Evolutionary conservation across 2,888 invertebrate species (phyloP), one percentile per base, ranked within the genome.

Genomic region (Drosophila helvetica): DNA sequence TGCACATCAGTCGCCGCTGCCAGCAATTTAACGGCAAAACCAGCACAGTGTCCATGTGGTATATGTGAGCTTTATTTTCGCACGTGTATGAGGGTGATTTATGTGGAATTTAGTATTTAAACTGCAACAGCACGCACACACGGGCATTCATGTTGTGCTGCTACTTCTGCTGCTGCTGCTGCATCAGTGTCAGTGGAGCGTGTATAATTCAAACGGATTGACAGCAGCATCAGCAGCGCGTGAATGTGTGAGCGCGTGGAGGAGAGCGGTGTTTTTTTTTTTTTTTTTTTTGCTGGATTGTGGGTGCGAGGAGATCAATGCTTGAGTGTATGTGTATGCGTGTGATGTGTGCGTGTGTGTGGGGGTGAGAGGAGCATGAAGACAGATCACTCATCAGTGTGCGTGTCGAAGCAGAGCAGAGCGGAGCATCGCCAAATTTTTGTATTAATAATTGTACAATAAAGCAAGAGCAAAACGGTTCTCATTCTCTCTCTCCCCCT

Each of bases 371-470:
- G 56, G 18, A 47, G 15, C 56, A 56, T 30, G 12, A 7, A 27
- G 12, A 61, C 61, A 62, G 61, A 61, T 62, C 61, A 62, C 64
- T 48, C 52, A 12, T 15, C 7, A 3, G 60, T 46, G 10, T 61
- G 57, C 38, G 25, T 62, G 27, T 22, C 60, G 60, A 19, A 42
- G 42, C 33, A 46, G 50, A 48, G 50, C 43, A 27, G 56, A 66
- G 50, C 43, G 22, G 56, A 66, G 58, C 54, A 66, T 53, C 60
- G 55, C 50, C 65, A 62, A 53, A 53, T 64, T 33, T 58, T 68
- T 17, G 53, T 64, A 64, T 71, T 64, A 71, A 64, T 71, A 71
- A 64, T 56, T 71, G 71, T 62, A 70, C 57, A 63, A 45, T 57
- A 52, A 52, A 51, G 27, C 48, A 47, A 47, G 27, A 51, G 43